Base-by-base conservation (phyloP, 2,113 vertebrate genomes). In the Elachura formosa region DNA sequence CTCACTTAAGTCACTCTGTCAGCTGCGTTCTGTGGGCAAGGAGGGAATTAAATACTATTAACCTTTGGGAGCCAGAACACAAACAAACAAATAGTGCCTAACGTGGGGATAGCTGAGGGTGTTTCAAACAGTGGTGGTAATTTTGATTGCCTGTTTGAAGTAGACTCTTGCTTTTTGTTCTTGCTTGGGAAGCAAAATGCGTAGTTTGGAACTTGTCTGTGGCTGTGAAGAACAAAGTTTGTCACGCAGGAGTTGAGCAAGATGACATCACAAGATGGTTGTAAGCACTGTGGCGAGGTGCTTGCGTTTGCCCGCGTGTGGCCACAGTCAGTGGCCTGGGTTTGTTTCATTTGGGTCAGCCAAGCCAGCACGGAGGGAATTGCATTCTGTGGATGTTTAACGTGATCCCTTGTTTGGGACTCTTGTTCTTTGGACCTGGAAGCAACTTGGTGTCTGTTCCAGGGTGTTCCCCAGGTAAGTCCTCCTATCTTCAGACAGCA, bases 81-180 rank as follows among this genome's bases (percentile, higher is more conserved):
- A 90, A 92, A 95, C 59, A 90, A 92, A 95, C 80, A 96, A 79
- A 66, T 8, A 20, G 7, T 71, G 67, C 77, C 84, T 51, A 51
- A 90, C 82, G 31, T 48, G 58, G 28, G 56, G 69, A 72, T 40
- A 22, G 66, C 59, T 45, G 68, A 63, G 87, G 46, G 25, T 63
- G 6, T 77, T 94, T 66, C 55, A 67, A 59, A 92, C 94, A 92
- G 74, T 92, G 82, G 21, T 87, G 88, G 86, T 94, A 84, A 83
- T 86, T 86, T 86, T 55, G 55, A 34, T 84, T 51, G 51, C 72
- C 59, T 77, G 92, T 94, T 96, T 90, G 94, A 96, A 89, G 88
- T 63, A 41, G 43, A 56, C 34, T 9, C 11, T 3, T 74, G 87
- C 59, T 59, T 93, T 96, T 89, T 94, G 72, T 93, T 94, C 72